These are phyloP conservation scores for Ectropis crepuscularia DNA, from an alignment of 2,888 invertebrate species.

Conservation along the genomic window DNA sequence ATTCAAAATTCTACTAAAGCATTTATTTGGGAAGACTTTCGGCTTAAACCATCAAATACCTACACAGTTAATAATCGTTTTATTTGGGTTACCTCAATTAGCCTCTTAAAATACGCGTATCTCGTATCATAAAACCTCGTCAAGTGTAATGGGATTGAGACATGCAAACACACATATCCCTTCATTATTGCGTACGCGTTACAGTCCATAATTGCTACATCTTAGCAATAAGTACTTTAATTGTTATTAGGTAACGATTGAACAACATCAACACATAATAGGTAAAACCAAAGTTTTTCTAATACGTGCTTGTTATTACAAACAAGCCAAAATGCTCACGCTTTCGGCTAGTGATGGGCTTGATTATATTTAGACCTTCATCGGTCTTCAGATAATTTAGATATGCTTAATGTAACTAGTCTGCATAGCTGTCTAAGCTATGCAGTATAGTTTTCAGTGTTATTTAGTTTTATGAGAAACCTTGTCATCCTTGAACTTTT, in stretches of 20 bases:
- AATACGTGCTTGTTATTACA: conserved; percentile 5
- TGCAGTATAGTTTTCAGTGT: no score
- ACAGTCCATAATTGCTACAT: conserved; percentile 19
- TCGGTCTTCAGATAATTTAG: no score
- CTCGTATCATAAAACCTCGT: conserved; percentile 1
- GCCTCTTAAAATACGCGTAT: not conserved
- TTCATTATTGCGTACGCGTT: conserved; percentile 10
- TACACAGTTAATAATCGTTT: not conserved
- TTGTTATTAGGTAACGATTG: conserved; percentile 25
- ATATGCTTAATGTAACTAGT: no score
- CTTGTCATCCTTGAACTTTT: no score
- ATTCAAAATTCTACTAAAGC: no score
- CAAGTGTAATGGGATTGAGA: conserved; percentile 3
- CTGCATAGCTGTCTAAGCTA: no score
- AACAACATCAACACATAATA: conserved; percentile 20
- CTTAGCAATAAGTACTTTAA: conserved; percentile 23
- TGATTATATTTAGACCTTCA: no score
- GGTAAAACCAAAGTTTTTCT: conserved; percentile 29
- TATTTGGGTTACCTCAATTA: conserved; percentile 2
- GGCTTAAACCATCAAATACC: no score
- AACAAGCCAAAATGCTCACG: no score
- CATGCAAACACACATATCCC: conserved; percentile 10
- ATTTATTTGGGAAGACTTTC: no score
- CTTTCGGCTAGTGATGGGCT: no score
- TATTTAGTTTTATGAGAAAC: no score